Base-by-base conservation (phyloP, 1,140 invertebrate genomes). In the Globodera rostochiensis region DNA sequence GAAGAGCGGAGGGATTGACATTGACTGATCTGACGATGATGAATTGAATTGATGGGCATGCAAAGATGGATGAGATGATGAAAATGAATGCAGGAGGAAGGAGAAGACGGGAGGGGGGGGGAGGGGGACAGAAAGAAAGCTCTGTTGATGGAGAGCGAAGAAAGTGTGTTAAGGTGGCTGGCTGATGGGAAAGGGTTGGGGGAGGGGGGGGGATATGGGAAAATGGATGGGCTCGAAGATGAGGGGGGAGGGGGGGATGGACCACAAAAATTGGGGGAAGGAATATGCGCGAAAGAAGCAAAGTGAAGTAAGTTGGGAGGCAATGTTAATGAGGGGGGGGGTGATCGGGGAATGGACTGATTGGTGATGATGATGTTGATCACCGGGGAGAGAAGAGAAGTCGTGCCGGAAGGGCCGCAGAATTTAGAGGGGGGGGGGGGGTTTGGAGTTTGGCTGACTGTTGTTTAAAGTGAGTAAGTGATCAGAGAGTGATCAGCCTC, bases 401-500 rank as follows among this genome's bases (percentile, higher is more conserved):
- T 19, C 19, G 74, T 76, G 74, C 66, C 19, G 45, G 45, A 49
- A 21, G 19, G 53, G 19, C 7, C 7, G n/a, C 15, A 75, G 36
- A 74, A 3, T 45, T 36, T n/a, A 75, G n/a, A 21, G 73, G n/a
- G 74, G 19, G 4, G 7, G 4, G 64, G 57, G 66, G 47, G 15
- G 45, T 53, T 60, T 19, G 57, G 19, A 15, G 57, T 19, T 60
- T 60, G 25, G 25, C 25, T 36, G 25, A 36, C 0, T 60, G 57
- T 19, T 19, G 15, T 13, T 60, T 60, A 19, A 60, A 60, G 49
- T 15, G 49, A 76, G 49, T 15, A 19, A 76, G 66, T 50, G 45
- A 76, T 76, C 66, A 49, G 66, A 76, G 49, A 76, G 49, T 74
- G 73, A 49, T 74, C 45, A 21, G 60, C 73, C 50, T 21, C 21